Base-by-base conservation (phyloP, 2,888 invertebrate genomes). In the Pegoplata infirma region DNA sequence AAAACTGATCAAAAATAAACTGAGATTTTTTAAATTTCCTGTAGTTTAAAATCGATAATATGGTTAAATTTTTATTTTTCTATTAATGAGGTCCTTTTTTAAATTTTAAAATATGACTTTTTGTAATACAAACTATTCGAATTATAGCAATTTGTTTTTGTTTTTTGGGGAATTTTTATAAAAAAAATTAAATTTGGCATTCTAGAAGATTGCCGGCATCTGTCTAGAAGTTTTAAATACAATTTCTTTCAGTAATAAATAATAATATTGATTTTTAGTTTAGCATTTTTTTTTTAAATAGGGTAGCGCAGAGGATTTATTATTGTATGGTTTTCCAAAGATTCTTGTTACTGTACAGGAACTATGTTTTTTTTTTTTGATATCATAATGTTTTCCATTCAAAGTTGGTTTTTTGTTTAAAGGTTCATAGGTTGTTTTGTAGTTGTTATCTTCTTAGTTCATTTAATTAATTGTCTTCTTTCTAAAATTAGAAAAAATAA, bases 401-500 rank as follows among this genome's bases (percentile, higher is more conserved):
- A 23, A 56, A 56, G 25, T 25, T 10, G 12, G 1, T 32, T 32
- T 46, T 5, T 47, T 10, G 10, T 16, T 44, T 5, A 53, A 16
- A 28, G 28, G 19, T 59, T 28, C 56, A 12, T 49, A 3, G 16
- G n/a, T 10, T n/a, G n/a, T 63, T 32, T 23, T 12, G 4, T 2
- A 14, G 23, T 7, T 40, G 1, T 19, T 19, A 12, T n/a, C n/a
- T n/a, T n/a, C n/a, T n/a, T n/a, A n/a, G n/a, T n/a, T n/a, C n/a
- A n/a, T n/a, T n/a, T n/a, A 46, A 81, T 84, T 84, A 86, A 81
- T 86, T 84, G 72, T 84, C 78, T 73, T 86, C 84, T 81, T 84
- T 87, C 86, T 86, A 82, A 63, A 86, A 86, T 25, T 17, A 25
- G 14, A 63, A 23, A 46, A 40, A n/a, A 63, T 7, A 14, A 56